Evolutionary conservation across 2,888 invertebrate species (phyloP), one percentile per base, ranked within the genome.

Genomic region (Napeogenes sylphis): DNA sequence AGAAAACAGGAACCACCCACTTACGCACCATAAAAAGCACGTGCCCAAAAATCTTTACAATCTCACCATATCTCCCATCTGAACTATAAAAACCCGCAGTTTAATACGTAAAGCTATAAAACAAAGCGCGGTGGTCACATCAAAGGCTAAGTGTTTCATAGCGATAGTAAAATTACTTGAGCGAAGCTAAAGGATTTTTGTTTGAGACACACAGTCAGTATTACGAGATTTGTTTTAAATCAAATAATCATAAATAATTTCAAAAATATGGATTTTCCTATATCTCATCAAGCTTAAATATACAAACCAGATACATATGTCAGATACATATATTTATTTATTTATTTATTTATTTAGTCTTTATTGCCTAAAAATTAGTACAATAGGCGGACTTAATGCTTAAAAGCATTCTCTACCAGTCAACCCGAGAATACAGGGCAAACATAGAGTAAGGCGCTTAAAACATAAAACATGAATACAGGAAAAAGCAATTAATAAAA

Each of bases 71-170:
- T 75, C 78, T 77, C 73, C 74, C 76, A 75, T 76, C 74, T 76
- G 73, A 73, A 74, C 79, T 74, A 75, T 81, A 81, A 82, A 82
- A 75, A 71, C 70, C 73, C 70, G 74, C 72, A 72, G 73, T 78
- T 81, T 78, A 78, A 82, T 81, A 74, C 73, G 70, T 75, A 74
- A 73, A 74, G 69, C 70, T 74, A 74, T 78, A 77, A 77, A 82
- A 70, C 67, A 68, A 70, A 71, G 74, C 72, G 76, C 72, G 74
- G 70, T 69, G 70, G 68, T 68, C 71, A 78, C 79, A 77, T 81
- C 79, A 80, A 82, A 81, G 79, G 62, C 65, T 70, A 72, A 76
- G 73, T 74, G 73, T 77, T 79, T 76, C 76, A 77, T 75, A 71
- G 74, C 75, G 70, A 76, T 75, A 72, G 70, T 80, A 76, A 80